Base-by-base conservation (phyloP, 2,797 vertebrate species). In the Sciaenops ocellatus region DNA sequence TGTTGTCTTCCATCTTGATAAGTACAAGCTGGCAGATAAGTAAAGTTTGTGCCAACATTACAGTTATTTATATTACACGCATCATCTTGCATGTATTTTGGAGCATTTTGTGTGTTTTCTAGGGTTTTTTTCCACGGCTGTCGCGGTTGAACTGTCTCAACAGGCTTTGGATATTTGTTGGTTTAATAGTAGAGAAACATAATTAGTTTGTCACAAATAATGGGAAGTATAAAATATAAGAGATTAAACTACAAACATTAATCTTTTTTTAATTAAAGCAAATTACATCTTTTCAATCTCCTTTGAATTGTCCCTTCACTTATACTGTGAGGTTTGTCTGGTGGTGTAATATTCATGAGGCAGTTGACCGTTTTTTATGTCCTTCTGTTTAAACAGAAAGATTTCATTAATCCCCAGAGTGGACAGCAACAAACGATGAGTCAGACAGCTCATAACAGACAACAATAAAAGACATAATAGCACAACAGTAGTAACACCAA, bases 151-250 rank as follows among this genome's bases (percentile, higher is more conserved):
- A 10, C 11, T n/a, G 3, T 55, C 48, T 34, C 20, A 16, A 41
- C 16, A 50, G 44, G 42, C 10, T 73, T 72, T 66, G 55, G 26
- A n/a, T 34, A 24, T 4, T 42, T 61, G 13, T 73, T 65, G 17
- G 41, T 28, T 15, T 41, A 24, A 69, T 30, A 42, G 5, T 18
- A 41, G 24, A 57, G 52, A 59, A 64, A 52, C 48, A 52, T 55
- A 61, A 66, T 52, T 48, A 44, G 22, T 47, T 56, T 5, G 26
- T 26, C 16, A 26, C 16, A 73, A 74, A 34, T 26, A 59, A 6
- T n/a, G 8, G 4, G 24, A 12, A 22, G 47, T 18, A 9, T 0
- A 22, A 41, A 60, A 24, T 38, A 34, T 10, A 22, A 26, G 5
- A 12, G 7, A 50, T 30, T 42, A 9, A 38, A 50, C 12, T 47